Base-by-base conservation (phyloP, 1,140 invertebrate species). In the Ruditapes philippinarum region DNA sequence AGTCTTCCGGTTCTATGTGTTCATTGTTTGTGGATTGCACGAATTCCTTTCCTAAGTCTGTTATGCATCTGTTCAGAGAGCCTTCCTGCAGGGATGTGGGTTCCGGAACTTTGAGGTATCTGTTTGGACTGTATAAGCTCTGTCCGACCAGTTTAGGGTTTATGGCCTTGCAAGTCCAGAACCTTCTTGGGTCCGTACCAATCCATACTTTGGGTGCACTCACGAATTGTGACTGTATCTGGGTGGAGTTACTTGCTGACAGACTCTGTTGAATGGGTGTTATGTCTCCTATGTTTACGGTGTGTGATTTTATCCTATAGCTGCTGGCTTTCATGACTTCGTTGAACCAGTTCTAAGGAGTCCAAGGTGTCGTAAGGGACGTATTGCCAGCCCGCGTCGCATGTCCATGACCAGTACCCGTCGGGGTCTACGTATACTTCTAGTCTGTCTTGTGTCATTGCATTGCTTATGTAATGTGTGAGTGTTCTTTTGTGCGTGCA, bases 191-290 rank as follows among this genome's bases (percentile, higher is more conserved):
- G 40, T 73, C 68, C n/a, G 68, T 73, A 19, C 1, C 1, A 22
- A 73, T 19, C 36, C 22, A 45, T 4, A 73, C 7, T n/a, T 36
- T n/a, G 38, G 31, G 68, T 14, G 2, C 19, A 25, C 12, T 73
- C 40, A 73, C 4, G 28, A 73, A 73, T 45, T 73, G 68, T 40
- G 36, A 40, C 33, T 73, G 68, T 45, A 73, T 73, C 19, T 73
- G 68, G 1, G 31, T 38, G 7, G 33, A 19, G 68, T 73, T 45
- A 11, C 33, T 38, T 36, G 68, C 36, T 19, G 11, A 22, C 0
- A 45, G 19, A 38, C 1, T 2, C 25, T 38, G 68, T 19, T 73
- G 40, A 11, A 68, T 4, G 5, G 65, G 65, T 68, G 25, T 68
- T 11, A 31, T 11, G 9, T 68, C 5, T 4, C 19, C 9, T 68